Evolutionary conservation across 2,888 invertebrate species (phyloP), one percentile per base, ranked within the genome.

Genomic region (Apoderus coryli): DNA sequence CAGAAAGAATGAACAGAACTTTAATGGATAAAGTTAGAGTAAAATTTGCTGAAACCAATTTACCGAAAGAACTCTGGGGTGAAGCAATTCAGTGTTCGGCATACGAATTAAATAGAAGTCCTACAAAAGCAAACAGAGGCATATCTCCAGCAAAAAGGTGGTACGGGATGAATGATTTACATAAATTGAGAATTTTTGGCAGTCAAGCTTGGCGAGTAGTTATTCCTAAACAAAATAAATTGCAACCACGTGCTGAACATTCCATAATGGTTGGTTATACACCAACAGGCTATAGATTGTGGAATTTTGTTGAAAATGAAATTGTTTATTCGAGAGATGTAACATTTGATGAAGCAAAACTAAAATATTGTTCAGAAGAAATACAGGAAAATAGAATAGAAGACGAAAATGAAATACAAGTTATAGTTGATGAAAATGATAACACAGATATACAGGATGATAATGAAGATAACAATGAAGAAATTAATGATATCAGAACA

Each of bases 191-290:
- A 36, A 30, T 44, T 29, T 47, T 44, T 36, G 42, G 43, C 32
- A 35, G 39, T 28, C 32, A 30, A 36, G 40, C 41, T 24, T 45
- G 42, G 38, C 27, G 31, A 22, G 33, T 32, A 9, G 33, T 34
- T 14, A 24, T 45, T 30, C 42, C 41, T 16, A 42, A 26, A 39
- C 11, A 30, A 27, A 35, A 27, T 32, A 45, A 45, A 37, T 25
- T 48, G 26, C 39, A 43, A 28, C 35, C 26, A 27, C 28, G 37
- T 22, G 42, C 45, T 12, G 24, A 39, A 38, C 10, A 16, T 15
- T 29, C 27, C 10, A 38, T 40, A 26, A 40, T 44, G 43, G 36
- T 46, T 10, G 45, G 45, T 19, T 48, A 45, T 30, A 31, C 15
- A 29, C 31, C 33, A 29, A 31, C 16, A 15, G 45, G 43, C 9